Percentiles rank a stretch among this genome's conserved stretches.
Conservation (phyloP, 92 coral and sea anemone species). For the Zoanthus gigantus region DNA sequence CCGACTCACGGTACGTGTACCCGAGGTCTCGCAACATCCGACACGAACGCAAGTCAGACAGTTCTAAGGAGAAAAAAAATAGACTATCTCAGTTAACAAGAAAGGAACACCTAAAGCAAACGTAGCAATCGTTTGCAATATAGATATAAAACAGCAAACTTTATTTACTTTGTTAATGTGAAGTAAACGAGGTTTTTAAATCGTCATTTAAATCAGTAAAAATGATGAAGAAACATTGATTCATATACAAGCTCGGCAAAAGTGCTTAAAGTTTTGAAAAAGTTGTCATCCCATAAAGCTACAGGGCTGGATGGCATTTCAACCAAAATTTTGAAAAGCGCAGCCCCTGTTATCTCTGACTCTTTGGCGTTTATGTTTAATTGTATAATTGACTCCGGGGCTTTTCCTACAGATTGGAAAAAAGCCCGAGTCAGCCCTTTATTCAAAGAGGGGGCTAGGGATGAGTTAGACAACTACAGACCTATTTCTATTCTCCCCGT, state of each 20-base stretch:
- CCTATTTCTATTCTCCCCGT: slow-evolving; percentile 49
- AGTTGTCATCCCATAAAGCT: no score
- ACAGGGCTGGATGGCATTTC: slow-evolving; percentile 28
- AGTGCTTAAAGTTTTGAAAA: no score
- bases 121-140: no score
- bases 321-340: slow-evolving; percentile 46
- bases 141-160: no score
- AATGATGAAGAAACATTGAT: no score
- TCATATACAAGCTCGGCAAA: no score
- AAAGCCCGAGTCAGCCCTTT: slow-evolving; percentile 42
- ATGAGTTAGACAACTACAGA: slow-evolving; percentile 40
- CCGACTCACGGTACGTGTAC: slow-evolving; percentile 89
- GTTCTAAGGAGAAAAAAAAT: neutral
- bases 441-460: slow-evolving; percentile 39
- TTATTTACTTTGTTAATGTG: no score
- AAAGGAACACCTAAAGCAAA: no score
- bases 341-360: slow-evolving; percentile 37
- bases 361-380: slow-evolving; percentile 46
- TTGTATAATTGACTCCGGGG: slow-evolving; percentile 18
- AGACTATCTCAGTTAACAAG: no score
- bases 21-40: slow-evolving; percentile 80
- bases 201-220: no score
- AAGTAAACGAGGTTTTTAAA: no score
- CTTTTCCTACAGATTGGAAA: slow-evolving; percentile 54
- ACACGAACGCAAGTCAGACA: slow-evolving; percentile 59